Percentiles rank a stretch among this genome's conserved stretches.
Evolutionary conservation across 2,797 vertebrate species (phyloP).

Genomic region (Nannoperca australis): DNA sequence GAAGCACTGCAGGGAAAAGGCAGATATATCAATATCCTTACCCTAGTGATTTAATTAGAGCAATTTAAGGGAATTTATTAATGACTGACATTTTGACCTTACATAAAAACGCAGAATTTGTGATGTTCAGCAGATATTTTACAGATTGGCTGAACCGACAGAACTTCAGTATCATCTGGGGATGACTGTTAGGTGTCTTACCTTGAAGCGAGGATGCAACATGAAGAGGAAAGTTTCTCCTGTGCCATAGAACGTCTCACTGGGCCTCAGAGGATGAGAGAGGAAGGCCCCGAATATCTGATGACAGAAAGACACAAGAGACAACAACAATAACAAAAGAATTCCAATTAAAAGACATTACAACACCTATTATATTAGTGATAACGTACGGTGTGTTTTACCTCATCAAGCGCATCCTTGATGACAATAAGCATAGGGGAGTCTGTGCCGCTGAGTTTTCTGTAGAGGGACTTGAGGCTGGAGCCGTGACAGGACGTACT

Average conservation of each 20-base stretch:
- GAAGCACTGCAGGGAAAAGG: slow-evolving; percentile 78
- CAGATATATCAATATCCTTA: background rate
- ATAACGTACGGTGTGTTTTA: slow-evolving; percentile 27
- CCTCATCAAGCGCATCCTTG: slow-evolving; percentile 85
- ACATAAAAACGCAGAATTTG: background rate
- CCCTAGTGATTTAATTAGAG: background rate
- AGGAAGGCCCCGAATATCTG: slow-evolving; percentile 88
- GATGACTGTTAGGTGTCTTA: slow-evolving; percentile 21
- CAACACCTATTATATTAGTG: background rate
- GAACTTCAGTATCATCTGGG: background rate
- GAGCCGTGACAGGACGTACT: slow-evolving; percentile 84
- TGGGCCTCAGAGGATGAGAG: slow-evolving; percentile 85
- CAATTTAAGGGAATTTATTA: background rate
- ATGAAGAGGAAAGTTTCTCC: slow-evolving; percentile 89
- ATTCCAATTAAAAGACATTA: background rate
- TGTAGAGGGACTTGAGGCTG: slow-evolving; percentile 88
- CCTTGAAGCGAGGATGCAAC: slow-evolving; percentile 88
- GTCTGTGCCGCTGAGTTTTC: slow-evolving; percentile 81
- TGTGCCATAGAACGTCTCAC: slow-evolving; percentile 87
- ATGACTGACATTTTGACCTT: background rate
- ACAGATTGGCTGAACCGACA: background rate
- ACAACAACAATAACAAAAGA: background rate
- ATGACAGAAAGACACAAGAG: background rate
- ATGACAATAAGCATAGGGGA: slow-evolving; percentile 85
- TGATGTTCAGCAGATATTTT: background rate